Evolutionary conservation across 2,888 invertebrate genomes (phyloP), one percentile per base, ranked within the genome.

Genomic region (Frankliniella fusca): DNA sequence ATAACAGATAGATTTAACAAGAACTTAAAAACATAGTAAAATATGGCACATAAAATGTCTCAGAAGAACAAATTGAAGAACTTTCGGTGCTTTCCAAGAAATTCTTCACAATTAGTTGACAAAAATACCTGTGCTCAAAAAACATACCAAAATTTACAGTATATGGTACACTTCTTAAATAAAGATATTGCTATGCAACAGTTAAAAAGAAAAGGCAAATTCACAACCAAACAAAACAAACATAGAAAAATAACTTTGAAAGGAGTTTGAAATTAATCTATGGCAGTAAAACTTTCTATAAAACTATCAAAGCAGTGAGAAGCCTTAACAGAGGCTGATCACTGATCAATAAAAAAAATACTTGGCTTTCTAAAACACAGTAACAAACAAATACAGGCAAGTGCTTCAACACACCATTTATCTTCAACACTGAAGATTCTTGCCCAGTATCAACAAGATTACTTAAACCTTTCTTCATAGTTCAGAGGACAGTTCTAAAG

Each of bases 201-300:
- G 20, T 5, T 18, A 18, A 61, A 61, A 61, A 61, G 10, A 61
- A 61, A 61, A 18, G 7, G n/a, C 70, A 20, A 70, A 70, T n/a
- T 76, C 70, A 76, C 70, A 76, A 76, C 70, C 70, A 70, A n/a
- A 23, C 23, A 23, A 76, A 8, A 76, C 12, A 27, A 76, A 76
- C 23, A 27, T 9, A 76, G 12, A 76, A 27, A 76, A 27, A 27
- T 76, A 23, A 23, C 23, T 76, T 76, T 76, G 12, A 23, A 76
- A 76, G 10, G 0, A 11, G 27, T 76, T 23, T 70, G 10, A 61
- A 15, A 61, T 76, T 27, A 76, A 27, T 12, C 70, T 76, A 76
- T 27, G 70, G 70, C 70, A 76, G 70, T 76, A 76, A 76, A 76
- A 27, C 70, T 76, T 27, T 11, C 70, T 76, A 76, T 27, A 76